A percentile compares a stretch with the other conserved stretches of the same genome.
phyloP scores from a whole-genome alignment of 2,888 invertebrate species.

The Tipula lateralis region DNA sequence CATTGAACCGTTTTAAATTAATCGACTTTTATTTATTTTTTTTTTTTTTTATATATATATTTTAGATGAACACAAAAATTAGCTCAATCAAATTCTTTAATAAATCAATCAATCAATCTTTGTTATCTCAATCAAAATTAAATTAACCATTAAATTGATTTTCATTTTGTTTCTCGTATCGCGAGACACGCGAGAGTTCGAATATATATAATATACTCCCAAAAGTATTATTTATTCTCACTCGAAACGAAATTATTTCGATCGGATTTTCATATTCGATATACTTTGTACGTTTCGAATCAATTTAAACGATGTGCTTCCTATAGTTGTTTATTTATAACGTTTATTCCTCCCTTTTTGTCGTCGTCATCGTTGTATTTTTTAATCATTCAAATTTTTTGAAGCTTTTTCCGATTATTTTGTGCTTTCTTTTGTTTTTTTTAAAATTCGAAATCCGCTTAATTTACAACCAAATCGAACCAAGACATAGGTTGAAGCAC shows the following conservation, averaged over 20 bases:
- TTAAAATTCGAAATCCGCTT: background rate
- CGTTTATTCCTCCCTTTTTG: background rate
- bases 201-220: background rate
- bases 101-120: constrained; percentile 24
- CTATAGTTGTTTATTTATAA: background rate
- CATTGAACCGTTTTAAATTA: background rate
- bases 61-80: background rate
- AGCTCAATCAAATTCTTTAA: constrained; percentile 11
- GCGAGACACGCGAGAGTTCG: background rate
- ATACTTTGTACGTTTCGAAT: background rate
- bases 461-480: background rate
- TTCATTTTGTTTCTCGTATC: background rate
- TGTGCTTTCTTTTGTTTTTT: background rate
- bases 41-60: background rate
- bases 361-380: background rate
- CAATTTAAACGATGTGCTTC: background rate
- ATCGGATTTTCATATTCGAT: background rate
- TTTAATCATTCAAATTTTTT: background rate
- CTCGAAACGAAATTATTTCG: background rate
- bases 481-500: background rate
- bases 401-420: background rate
- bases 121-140: constrained; percentile 19
- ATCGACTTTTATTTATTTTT: background rate
- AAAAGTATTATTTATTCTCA: background rate
- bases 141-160: constrained; percentile 24